Percentiles rank a stretch among this genome's conserved stretches.
These are phyloP conservation scores for Accipiter virgatus DNA, from an alignment of 2,113 vertebrate species.

Conservation along the genomic window DNA sequence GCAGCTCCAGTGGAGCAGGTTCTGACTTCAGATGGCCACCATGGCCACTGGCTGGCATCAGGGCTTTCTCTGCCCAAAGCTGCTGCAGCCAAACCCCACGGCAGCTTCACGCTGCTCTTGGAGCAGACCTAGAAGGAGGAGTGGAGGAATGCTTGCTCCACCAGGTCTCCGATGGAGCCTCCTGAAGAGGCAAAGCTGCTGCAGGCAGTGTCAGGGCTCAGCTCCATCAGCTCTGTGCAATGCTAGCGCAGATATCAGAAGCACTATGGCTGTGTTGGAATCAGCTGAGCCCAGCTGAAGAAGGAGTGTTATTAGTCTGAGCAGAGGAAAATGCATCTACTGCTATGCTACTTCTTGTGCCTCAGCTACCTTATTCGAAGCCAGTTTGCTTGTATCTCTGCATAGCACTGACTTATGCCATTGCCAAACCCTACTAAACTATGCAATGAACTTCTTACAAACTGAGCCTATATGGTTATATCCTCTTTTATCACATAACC, in stretches of 20 bases:
- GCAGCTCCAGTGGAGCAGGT: neutral
- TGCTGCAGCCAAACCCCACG: neutral
- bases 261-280: neutral
- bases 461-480: accelerated
- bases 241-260: neutral
- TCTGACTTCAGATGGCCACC: neutral
- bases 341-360: neutral
- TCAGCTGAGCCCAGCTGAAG: neutral
- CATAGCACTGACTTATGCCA: neutral
- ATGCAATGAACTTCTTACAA: neutral
- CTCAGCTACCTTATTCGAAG: neutral
- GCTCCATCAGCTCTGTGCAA: neutral
- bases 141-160: neutral
- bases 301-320: neutral
- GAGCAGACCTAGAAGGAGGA: neutral
- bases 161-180: neutral
- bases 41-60: neutral
- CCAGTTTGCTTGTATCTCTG: neutral
- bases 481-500: neutral
- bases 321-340: neutral
- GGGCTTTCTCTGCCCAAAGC: neutral
- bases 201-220: neutral
- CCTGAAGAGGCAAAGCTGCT: neutral
- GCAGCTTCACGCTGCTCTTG: neutral
- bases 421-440: neutral